Evolutionary conservation across 2,888 invertebrate genomes (phyloP).

Genomic region (Dicranocentrus wangi): DNA sequence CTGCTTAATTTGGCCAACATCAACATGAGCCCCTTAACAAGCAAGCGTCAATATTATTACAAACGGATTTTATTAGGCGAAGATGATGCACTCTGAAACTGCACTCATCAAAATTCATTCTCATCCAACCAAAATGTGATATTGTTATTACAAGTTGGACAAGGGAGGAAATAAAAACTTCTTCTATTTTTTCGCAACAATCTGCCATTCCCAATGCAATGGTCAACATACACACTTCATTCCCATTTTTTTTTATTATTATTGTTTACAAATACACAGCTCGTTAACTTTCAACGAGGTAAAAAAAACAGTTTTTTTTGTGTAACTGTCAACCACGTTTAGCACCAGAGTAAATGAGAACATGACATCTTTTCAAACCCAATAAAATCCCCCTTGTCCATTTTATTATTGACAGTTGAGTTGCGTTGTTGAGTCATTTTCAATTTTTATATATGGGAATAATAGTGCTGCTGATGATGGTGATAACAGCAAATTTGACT

Average conservation of each 20-base stretch:
- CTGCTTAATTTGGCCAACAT: neutral
- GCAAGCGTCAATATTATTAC: neutral
- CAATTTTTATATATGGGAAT: constrained; percentile 19
- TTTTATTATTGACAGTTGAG: constrained; percentile 17
- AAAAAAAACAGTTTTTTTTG: no score
- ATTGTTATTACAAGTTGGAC: neutral
- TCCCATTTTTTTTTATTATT: no score
- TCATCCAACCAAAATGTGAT: neutral
- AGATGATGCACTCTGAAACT: neutral
- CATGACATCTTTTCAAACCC: neutral
- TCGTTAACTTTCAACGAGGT: neutral
- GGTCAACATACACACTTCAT: no score
- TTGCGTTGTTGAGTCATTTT: constrained; percentile 30
- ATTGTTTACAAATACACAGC: neutral
- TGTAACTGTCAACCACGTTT: no score
- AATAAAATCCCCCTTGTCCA: neutral
- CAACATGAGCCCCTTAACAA: neutral
- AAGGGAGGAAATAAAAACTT: no score
- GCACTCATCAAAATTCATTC: no score
- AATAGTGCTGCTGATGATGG: constrained; percentile 9
- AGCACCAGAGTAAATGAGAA: no score
- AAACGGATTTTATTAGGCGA: neutral
- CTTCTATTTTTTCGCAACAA: no score
- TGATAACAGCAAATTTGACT: constrained; percentile 15
- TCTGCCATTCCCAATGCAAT: no score